Conservation (phyloP, 2,797 vertebrate genomes). For the Alectoris magna region DNA sequence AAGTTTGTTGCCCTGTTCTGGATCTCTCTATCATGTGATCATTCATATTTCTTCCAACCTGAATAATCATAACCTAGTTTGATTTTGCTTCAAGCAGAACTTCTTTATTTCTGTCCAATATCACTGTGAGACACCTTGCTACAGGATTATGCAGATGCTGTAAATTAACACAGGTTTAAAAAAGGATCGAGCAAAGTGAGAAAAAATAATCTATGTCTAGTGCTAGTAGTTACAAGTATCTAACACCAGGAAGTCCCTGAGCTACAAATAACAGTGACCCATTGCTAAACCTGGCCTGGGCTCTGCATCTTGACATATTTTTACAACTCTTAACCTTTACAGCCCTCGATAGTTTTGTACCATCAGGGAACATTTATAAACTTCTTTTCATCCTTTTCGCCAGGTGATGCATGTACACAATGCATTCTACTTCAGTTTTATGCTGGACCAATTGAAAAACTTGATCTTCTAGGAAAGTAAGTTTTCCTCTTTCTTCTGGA, state of each 20-base stretch:
- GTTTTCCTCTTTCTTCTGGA: neutral
- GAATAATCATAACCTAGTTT: neutral
- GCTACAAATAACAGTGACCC: neutral
- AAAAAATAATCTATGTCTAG: neutral
- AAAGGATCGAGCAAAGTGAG: neutral
- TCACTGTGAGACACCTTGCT: neutral
- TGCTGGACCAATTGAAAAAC: neutral
- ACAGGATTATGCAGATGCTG: neutral
- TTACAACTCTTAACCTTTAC: neutral
- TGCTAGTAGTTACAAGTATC: neutral
- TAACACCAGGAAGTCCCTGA: neutral
- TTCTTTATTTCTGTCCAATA: neutral
- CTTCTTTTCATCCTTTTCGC: neutral
- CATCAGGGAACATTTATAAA: neutral
- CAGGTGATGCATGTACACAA: fast-evolving
- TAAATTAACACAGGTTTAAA: neutral
- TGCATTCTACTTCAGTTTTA: neutral
- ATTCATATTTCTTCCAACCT: neutral
- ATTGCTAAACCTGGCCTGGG: neutral
- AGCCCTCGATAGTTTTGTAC: neutral
- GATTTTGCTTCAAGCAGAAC: neutral
- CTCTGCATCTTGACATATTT: neutral
- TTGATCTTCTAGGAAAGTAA: neutral
- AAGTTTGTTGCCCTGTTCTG: neutral
- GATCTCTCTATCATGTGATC: neutral